Base-by-base conservation (phyloP, 2,113 vertebrate species). In the Nansenia antarctica region DNA sequence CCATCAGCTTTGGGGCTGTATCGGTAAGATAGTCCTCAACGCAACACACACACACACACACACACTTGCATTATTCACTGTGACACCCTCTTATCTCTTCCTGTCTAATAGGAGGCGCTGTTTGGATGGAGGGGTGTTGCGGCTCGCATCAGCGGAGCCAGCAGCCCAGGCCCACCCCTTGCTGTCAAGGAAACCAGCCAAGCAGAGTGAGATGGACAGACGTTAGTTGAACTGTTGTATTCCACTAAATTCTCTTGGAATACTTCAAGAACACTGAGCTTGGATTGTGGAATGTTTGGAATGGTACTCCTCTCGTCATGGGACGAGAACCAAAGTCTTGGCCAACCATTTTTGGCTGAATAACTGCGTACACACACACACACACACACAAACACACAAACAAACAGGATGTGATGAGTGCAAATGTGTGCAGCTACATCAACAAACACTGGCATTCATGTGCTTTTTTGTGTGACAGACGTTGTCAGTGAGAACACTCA, bases 41-140 rank as follows among this genome's bases (percentile, higher is more conserved):
- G 24, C 63, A 45, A 30, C 4, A 9, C 34, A 30, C 15, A 62
- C 0, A 0, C 31, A 7, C n/a, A 24, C 8, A 57, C 14, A 52
- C 30, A 35, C n/a, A 32, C 18, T 58, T 5, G 35, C 35, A 4
- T 37, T 37, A 37, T 37, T 37, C 35, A 37, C 5, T 37, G 35
- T 5, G 35, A 4, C 35, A 68, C 6, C 15, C 5, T 39, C 4
- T 58, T 53, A 34, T 74, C 29, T n/a, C 29, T n/a, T 14, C 45
- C 45, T 68, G 26, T 69, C 39, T 72, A 20, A 59, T 27, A 93
- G 92, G 90, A 92, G 78, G 80, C 84, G 34, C 63, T 90, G 45
- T 85, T 86, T 67, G 78, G 87, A 9, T 82, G 86, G 77, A 87
- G 70, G 49, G 72, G 76, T 14, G 60, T 55, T 7, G 34, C 69